Base-by-base conservation (phyloP, 2,797 vertebrate species). In the Hylomyscus alleni region DNA sequence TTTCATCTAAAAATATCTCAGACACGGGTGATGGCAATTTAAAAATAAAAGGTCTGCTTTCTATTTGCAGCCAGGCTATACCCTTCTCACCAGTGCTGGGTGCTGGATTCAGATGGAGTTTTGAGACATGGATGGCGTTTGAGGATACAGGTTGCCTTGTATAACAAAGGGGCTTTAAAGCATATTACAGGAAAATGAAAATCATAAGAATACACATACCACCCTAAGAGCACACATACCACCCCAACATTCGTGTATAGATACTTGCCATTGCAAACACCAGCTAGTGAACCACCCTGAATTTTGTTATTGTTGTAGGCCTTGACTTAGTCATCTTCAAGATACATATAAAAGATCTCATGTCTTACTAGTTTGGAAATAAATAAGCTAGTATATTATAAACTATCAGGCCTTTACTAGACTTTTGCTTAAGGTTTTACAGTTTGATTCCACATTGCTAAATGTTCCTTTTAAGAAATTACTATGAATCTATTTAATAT, bases 1-100 rank as follows among this genome's bases (percentile, higher is more conserved):
- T 31, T 72, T 78, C 37, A 90, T 60, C 95, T 93, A 90, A 95
- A 97, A 96, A 95, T 97, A 97, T 72, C 91, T 72, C 73, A 78
- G 65, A 92, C 77, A 78, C 52, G 19, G 15, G 24, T 73, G 78
- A 92, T 44, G 85, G 34, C 62, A 29, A 40, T 93, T 93, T 73
- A 78, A 47, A 86, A 88, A 85, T 56, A 91, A 96, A 95, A 52
- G 15, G 11, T 92, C 52, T 20, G 37, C 62, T 80, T 95, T 83
- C 80, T 89, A 40, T 92, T 67, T 37, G 10, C 19, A 75, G 76
- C 50, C 20, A 50, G 56, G 29, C 89, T 89, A 40, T 54, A 50
- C 56, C 8, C 52, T 4, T 52, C 34, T 92, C 19, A 58, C 3
- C 10, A 1, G 0, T n/a, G 34, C 31, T 6, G 1, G 56, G 40